Percentiles rank a stretch among this genome's conserved stretches.
These are phyloP conservation scores for Hydrotaea diabolus DNA, from an alignment of 2,888 invertebrate species.

Conservation along the genomic window DNA sequence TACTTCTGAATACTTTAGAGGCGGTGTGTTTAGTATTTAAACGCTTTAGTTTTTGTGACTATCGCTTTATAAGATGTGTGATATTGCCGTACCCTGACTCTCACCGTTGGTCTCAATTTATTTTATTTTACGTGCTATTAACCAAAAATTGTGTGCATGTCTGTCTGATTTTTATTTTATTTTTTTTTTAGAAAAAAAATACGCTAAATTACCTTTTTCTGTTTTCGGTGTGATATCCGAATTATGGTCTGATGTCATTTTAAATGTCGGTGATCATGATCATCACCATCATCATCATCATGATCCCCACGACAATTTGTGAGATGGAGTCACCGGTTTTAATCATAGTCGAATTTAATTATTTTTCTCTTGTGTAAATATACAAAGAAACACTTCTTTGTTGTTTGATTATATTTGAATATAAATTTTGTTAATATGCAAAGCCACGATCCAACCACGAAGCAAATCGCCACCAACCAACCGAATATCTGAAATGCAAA, in stretches of 20 bases:
- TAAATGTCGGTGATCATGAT: slow-evolving; percentile 1
- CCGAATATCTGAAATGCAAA: neutral
- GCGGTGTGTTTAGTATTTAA: too few species aligned
- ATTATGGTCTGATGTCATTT: slow-evolving; percentile 62
- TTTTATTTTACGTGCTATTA: slow-evolving; percentile 25
- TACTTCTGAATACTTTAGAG: too few species aligned
- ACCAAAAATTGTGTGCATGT: slow-evolving; percentile 20
- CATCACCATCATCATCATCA: slow-evolving; percentile 14
- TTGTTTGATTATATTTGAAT: neutral
- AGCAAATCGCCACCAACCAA: neutral
- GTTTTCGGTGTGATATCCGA: slow-evolving; percentile 24
- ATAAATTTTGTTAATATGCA: slow-evolving; percentile 5
- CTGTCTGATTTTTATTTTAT: slow-evolving; percentile 11
- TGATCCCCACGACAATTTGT: neutral
- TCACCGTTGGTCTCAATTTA: slow-evolving; percentile 12
- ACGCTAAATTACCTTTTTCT: slow-evolving; percentile 39
- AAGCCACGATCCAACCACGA: neutral
- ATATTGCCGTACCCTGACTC: slow-evolving; percentile 2
- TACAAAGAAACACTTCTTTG: slow-evolving; percentile 1
- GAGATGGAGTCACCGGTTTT: slow-evolving; percentile 8
- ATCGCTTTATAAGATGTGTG: too few species aligned
- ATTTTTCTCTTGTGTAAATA: slow-evolving; percentile 5
- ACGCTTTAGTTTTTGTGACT: neutral
- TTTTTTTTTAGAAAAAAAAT: neutral
- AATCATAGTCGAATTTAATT: neutral